Evolutionary conservation across 2,797 vertebrate species (phyloP).

Genomic region (Lithobates sylvaticus): DNA sequence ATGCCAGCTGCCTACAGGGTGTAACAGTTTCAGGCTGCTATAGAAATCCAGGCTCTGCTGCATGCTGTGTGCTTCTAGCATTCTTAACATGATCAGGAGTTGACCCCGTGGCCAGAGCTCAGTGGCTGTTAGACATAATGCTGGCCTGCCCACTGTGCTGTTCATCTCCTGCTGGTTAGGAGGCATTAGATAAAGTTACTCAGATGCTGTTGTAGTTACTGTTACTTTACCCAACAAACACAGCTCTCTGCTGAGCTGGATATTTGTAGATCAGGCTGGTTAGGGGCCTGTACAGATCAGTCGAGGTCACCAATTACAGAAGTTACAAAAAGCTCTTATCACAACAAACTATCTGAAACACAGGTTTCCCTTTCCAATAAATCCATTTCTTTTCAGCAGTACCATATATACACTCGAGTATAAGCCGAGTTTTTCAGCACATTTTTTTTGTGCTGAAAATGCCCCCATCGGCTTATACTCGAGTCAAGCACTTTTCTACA

Average conservation of each 20-base stretch:
- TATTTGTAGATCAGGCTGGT: neutral
- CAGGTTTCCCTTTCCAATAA: too few relatives aligned
- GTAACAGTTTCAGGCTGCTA: neutral
- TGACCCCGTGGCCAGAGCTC: neutral
- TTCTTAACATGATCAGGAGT: constrained; percentile 28
- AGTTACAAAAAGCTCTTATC: neutral
- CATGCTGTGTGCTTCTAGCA: constrained; percentile 14
- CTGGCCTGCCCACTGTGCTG: neutral
- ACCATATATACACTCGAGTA: too few relatives aligned
- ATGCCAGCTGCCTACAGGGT: constrained; percentile 1
- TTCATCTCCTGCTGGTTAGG: constrained; percentile 18
- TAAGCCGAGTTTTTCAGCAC: too few relatives aligned
- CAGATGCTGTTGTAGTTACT: constrained; percentile 12
- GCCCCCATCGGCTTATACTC: too few relatives aligned
- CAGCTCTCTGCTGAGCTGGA: neutral
- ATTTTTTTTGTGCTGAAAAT: too few relatives aligned
- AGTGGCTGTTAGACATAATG: constrained; percentile 4
- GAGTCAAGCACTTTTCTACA: too few relatives aligned
- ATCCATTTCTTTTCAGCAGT: too few relatives aligned
- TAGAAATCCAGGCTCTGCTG: constrained; percentile 1
- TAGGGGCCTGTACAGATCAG: constrained; percentile 7
- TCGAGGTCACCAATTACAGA: neutral
- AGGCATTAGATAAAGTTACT: constrained; percentile 13
- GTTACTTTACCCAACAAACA: neutral
- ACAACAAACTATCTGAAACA: neutral